phyloP scores from a whole-genome alignment of 2,888 invertebrate species.

The Drosophila paucipuncta region DNA sequence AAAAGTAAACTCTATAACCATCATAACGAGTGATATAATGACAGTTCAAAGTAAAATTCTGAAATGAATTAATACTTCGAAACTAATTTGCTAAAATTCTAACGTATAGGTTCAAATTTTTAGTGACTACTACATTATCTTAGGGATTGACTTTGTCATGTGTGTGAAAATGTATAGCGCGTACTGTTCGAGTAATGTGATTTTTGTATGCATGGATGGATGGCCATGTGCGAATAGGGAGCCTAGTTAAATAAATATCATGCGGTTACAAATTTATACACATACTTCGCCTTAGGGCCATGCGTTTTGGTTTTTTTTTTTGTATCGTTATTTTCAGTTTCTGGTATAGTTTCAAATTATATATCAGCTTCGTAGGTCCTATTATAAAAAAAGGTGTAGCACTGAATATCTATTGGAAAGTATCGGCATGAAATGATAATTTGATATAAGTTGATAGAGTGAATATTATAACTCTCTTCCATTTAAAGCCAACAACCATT shows the following conservation, averaged over 20 bases:
- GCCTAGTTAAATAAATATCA: constrained; percentile 73
- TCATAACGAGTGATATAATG: background rate
- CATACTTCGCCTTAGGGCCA: constrained; percentile 35
- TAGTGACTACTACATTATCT: background rate
- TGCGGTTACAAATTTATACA: constrained; percentile 72
- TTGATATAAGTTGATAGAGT: background rate
- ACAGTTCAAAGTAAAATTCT: background rate
- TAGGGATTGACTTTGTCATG: background rate
- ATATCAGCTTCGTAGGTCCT: constrained; percentile 20
- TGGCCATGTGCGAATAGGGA: constrained; percentile 38
- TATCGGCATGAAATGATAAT: background rate
- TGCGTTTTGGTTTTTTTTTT: constrained; percentile 25
- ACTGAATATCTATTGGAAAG: background rate
- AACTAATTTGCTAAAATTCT: background rate
- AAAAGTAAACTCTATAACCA: background rate
- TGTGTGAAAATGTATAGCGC: constrained; percentile 26
- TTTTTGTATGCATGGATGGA: constrained; percentile 1
- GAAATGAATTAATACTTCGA: background rate
- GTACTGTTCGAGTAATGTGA: constrained; percentile 30
- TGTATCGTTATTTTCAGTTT: constrained; percentile 14
- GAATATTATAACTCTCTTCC: background rate
- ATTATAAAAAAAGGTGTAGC: background rate
- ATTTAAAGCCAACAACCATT: background rate
- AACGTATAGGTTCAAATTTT: background rate
- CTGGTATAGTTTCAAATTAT: constrained; percentile 29